Conservation (phyloP, 2,888 invertebrate genomes). For the Branchellion lobata region DNA sequence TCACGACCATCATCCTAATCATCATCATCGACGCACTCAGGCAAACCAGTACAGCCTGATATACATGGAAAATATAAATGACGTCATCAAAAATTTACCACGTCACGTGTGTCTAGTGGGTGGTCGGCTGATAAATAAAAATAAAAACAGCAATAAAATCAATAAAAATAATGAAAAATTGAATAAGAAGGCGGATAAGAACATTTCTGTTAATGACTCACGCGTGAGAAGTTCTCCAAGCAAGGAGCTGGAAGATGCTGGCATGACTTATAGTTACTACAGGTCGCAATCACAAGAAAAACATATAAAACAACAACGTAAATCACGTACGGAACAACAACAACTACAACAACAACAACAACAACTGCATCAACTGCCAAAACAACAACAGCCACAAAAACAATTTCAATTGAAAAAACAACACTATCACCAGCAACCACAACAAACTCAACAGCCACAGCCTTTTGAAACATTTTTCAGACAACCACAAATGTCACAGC, state of each 20-base stretch:
- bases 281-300: background rate
- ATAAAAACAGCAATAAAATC: background rate
- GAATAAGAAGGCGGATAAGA: background rate
- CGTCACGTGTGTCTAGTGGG: background rate
- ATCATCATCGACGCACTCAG: background rate
- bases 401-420: background rate
- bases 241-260: too few species aligned
- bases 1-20: conserved; percentile 63
- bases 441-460: background rate
- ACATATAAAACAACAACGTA: background rate
- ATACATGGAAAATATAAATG: background rate
- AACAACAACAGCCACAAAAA: background rate
- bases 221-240: too few species aligned
- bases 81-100: background rate
- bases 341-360: background rate
- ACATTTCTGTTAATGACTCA: background rate
- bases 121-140: background rate
- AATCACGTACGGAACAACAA: background rate
- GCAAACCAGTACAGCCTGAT: background rate
- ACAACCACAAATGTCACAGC: background rate
- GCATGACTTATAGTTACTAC: background rate
- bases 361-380: background rate
- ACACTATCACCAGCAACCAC: background rate
- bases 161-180: background rate
- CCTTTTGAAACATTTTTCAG: background rate